These are phyloP conservation scores for Rhynchotus rufescens DNA, from an alignment of 2,797 vertebrate species.

Conservation along the genomic window DNA sequence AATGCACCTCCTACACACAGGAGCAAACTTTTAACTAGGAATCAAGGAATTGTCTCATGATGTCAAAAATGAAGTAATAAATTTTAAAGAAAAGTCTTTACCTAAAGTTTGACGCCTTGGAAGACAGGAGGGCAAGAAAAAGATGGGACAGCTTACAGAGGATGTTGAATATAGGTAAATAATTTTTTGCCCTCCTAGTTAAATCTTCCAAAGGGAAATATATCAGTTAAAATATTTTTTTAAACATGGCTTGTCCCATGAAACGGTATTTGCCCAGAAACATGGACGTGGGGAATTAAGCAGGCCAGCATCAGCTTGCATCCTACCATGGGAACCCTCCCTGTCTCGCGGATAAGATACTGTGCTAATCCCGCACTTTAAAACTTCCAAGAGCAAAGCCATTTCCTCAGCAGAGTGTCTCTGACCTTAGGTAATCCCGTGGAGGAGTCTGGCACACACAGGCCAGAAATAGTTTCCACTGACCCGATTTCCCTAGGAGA, in stretches of 20 bases:
- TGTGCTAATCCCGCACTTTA: fast-evolving
- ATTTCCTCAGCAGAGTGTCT: background rate
- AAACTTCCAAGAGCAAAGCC: background rate
- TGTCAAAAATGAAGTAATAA: background rate
- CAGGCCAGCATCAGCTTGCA: background rate
- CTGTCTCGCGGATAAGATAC: fast-evolving
- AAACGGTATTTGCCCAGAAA: background rate
- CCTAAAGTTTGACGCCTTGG: background rate
- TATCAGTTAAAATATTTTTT: background rate
- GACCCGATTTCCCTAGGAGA: slow-evolving; percentile 61
- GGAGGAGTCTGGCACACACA: slow-evolving; percentile 40
- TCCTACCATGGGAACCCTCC: background rate
- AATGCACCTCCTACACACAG: background rate
- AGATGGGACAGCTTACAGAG: background rate
- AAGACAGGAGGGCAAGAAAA: background rate
- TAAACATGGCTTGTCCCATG: background rate
- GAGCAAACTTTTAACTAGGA: background rate
- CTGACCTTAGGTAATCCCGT: slow-evolving; percentile 40
- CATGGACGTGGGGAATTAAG: background rate
- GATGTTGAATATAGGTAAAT: background rate
- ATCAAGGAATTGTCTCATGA: background rate
- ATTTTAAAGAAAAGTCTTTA: background rate
- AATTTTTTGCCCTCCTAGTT: background rate
- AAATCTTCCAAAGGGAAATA: background rate
- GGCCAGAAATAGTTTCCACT: slow-evolving; percentile 68